Conservation (phyloP, 2,113 vertebrate genomes). For the Podarcis raffonei region DNA sequence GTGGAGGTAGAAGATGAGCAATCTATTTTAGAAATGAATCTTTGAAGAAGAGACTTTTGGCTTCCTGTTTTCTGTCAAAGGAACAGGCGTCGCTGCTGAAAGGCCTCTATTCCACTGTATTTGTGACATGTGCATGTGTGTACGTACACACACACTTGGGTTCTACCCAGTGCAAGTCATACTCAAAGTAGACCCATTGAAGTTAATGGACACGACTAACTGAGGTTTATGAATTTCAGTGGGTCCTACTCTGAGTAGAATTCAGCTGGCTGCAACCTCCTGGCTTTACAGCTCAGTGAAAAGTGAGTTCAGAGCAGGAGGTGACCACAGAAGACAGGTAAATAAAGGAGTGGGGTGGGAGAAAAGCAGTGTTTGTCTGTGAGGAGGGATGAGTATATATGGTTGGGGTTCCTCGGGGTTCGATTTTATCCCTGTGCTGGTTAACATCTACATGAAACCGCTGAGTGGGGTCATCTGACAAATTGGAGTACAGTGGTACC, state of each 20-base stretch:
- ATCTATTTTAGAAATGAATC: slow-evolving; percentile 65
- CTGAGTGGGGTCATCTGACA: too few species aligned
- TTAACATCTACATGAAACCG: too few species aligned
- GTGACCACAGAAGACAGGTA: slow-evolving; percentile 3
- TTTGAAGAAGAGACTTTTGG: slow-evolving; percentile 59
- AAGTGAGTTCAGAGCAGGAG: slow-evolving; percentile 4
- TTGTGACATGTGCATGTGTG: background rate
- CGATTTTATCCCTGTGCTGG: too few species aligned
- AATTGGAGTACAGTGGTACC: too few species aligned
- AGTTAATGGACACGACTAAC: too few species aligned
- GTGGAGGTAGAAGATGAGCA: slow-evolving; percentile 63
- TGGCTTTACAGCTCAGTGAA: background rate
- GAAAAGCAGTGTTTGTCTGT: slow-evolving; percentile 13
- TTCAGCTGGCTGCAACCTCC: too few species aligned
- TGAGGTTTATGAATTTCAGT: too few species aligned
- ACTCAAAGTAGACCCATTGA: too few species aligned
- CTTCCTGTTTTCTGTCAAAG: slow-evolving; percentile 65
- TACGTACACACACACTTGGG: too few species aligned
- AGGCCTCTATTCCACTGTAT: background rate
- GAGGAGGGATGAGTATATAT: background rate
- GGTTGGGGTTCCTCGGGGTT: background rate
- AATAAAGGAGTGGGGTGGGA: slow-evolving; percentile 37
- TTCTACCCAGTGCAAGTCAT: too few species aligned
- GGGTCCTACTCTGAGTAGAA: too few species aligned
- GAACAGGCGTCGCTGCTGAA: slow-evolving; percentile 44